Evolutionary conservation across 1,140 invertebrate species (phyloP), one percentile per base, ranked within the genome.

Genomic region (Mya arenaria): DNA sequence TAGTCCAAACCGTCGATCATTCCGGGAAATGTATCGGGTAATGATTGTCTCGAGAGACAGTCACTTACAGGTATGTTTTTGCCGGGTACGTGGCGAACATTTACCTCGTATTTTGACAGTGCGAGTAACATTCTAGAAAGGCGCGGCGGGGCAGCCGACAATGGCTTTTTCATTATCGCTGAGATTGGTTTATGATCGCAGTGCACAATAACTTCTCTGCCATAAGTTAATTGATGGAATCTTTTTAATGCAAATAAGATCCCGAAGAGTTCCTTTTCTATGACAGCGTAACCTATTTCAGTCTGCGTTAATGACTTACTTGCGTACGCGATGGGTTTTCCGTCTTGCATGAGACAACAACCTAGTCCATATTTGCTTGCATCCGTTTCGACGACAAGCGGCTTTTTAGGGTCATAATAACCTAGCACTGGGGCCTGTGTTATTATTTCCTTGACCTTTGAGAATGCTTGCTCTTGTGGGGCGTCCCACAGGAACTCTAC

Each of bases 381-480:
- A n/a, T n/a, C n/a, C n/a, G n/a, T n/a, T n/a, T n/a, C n/a, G n/a
- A n/a, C n/a, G n/a, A n/a, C n/a, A n/a, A n/a, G n/a, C n/a, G 56
- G 19, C 23, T 60, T 60, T 25, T 60, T 8, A 8, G 56, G 10
- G 23, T 60, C 56, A 8, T 13, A 60, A 23, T 13, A 60, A 6
- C 56, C 30, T 8, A 60, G 23, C 10, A 60, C 23, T 25, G 23
- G 56, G n/a, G 56, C 56, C 23, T 8, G 56, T 8, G 23, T 60
- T n/a, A 30, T 69, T 17, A 68, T 17, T 8, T 1, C 17, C 34
- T 66, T 68, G 25, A 17, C 34, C 41, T 81, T 74, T 37, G 52
- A 52, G 44, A 84, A 84, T 15, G 75, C 36, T 60, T 72, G 56
- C 87, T 72, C 34, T 32, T 71, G 65, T 17, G 23, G 17, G 3